Evolutionary conservation across 2,113 vertebrate genomes (phyloP), one percentile per base, ranked within the genome.

Genomic region (Naja naja): DNA sequence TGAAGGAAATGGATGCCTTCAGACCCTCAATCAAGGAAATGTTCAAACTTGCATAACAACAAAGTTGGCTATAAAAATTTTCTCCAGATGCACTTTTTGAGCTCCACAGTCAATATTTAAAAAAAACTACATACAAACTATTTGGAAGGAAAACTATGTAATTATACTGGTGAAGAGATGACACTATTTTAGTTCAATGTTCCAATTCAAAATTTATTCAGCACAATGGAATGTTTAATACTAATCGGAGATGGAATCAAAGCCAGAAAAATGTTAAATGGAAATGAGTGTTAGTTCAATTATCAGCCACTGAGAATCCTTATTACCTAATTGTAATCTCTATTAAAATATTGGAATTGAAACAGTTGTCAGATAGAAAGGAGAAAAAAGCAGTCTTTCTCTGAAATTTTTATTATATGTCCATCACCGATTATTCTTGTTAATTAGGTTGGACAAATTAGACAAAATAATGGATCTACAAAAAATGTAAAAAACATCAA

Each of bases 261-360:
- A 96, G 94, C 95, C 96, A 93, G 91, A 96, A 95, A 95, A 96
- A 95, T 94, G 93, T 90, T 95, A 96, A 97, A 97, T 0, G 86
- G 95, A 96, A 94, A 92, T 39, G 64, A 90, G 95, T 97, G 94
- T 94, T 95, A 94, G 94, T 23, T 92, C 34, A 92, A 95, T 94
- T 96, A 94, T 94, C 88, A 74, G 96, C 94, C 96, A 97, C 97
- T 97, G 97, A 96, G 89, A 96, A 93, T 96, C 96, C 96, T 95
- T 96, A 97, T 95, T 96, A 96, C 93, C 95, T 58, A 96, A 96
- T 97, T 97, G 97, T 96, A 97, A 96, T 93, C 96, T 90, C 96
- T 96, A 96, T 96, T 97, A 97, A 96, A 95, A 39, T 81, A 81
- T 81, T 39, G 18, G 16, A 81, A 81, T 3, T 81, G 69, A 81